phyloP scores from a whole-genome alignment of 2,113 vertebrate species.

The Nesoenas mayeri region DNA sequence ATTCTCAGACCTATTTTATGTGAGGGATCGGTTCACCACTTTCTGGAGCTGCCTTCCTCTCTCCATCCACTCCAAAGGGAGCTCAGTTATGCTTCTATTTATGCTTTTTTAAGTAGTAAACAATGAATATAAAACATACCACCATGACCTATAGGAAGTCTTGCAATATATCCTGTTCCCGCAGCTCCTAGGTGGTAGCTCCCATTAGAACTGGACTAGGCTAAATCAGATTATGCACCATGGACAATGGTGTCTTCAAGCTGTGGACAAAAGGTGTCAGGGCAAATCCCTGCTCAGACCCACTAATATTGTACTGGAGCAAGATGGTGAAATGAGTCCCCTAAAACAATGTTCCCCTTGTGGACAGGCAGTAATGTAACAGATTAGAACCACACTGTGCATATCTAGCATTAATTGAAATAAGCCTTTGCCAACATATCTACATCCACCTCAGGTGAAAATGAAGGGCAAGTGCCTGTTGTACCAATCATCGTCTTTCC shows the following conservation, averaged over 20 bases:
- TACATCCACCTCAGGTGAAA: background rate
- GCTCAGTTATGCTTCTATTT: background rate
- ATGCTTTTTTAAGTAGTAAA: background rate
- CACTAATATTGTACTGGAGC: background rate
- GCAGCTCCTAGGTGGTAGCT: conserved; percentile 18
- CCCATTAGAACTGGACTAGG: conserved; percentile 40
- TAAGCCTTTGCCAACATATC: background rate
- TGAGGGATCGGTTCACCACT: background rate
- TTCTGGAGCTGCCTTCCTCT: background rate
- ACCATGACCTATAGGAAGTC: conserved; percentile 14
- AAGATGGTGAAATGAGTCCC: background rate
- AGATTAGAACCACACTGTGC: background rate
- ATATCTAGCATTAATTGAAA: background rate
- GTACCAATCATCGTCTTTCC: background rate
- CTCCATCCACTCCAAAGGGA: background rate
- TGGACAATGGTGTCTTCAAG: conserved; percentile 20
- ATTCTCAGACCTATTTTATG: background rate
- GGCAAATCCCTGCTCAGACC: conserved; percentile 29
- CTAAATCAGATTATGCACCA: conserved; percentile 49
- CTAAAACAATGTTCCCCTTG: background rate
- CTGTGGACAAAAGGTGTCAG: background rate
- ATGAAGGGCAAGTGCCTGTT: background rate
- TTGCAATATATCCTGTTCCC: background rate
- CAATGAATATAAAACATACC: conserved; percentile 26
- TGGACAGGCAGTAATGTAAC: background rate